Evolutionary conservation across 1,140 invertebrate species (phyloP), one percentile per base, ranked within the genome.

Genomic region (Leguminivora glycinivorella): DNA sequence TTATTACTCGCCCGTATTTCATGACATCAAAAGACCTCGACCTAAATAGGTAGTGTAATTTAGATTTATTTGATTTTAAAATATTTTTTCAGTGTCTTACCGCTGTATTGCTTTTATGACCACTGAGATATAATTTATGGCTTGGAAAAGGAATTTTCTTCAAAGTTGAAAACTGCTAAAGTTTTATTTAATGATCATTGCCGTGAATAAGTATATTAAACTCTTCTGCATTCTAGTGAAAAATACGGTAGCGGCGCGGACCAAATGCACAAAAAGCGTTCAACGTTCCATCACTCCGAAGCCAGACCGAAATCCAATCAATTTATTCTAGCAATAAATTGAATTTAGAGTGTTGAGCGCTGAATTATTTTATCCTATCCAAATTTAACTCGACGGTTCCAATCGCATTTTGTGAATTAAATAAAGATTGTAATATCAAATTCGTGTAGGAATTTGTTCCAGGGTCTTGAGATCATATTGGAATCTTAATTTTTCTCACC

Each of bases 321-420:
- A 63, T 63, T 63, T 63, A 63, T 63, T 63, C 58, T 63, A 63
- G 58, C 58, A 63, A 63, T 63, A 63, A 63, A 63, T 63, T 63
- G 58, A 63, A 63, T 63, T 34, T 63, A 63, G 58, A 63, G 58
- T 63, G 58, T 63, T 63, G 58, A 63, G n/a, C 25, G 58, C 31
- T n/a, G 25, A 29, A 29, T 63, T 29, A 63, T 63, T 60, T 34
- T 63, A 29, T 52, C 4, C 47, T 52, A 17, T 22, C 47, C 19
- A n/a, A 52, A 52, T n/a, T 52, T 22, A 52, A 52, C 47, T 22
- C 17, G 10, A 22, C 10, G 5, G 22, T 52, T 52, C 22, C 47
- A 43, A 43, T 43, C 40, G 14, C 10, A 52, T 52, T 52, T 52
- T 52, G 7, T 2, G 2, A 7, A 52, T 52, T 52, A 22, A 52